Percentiles rank a stretch among this genome's conserved stretches.
Evolutionary conservation across 2,113 vertebrate genomes (phyloP).

Genomic region (Nothoprocta pentlandii): DNA sequence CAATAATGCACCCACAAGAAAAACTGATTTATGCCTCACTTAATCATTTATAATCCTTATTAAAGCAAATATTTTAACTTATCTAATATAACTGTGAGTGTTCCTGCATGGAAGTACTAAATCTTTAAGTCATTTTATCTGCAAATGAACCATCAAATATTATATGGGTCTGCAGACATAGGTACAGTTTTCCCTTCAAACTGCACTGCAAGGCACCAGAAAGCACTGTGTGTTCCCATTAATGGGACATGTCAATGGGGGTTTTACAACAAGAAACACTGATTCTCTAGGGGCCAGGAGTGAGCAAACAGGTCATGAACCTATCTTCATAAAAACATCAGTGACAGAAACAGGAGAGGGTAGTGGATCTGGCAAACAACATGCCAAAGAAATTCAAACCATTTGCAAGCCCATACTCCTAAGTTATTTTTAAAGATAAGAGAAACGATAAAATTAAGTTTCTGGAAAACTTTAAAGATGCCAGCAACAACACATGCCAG

Average conservation of each 20-base stretch:
- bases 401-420: neutral
- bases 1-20: rapidly evolving
- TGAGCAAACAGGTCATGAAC: neutral
- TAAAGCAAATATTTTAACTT: slow-evolving; percentile 1
- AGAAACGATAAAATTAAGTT: neutral
- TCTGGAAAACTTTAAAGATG: neutral
- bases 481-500: neutral
- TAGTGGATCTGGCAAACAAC: neutral
- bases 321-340: neutral
- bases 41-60: neutral
- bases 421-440: neutral
- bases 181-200: neutral
- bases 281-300: neutral
- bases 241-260: neutral
- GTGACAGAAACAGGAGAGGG: neutral
- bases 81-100: neutral
- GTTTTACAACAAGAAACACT: neutral
- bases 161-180: neutral
- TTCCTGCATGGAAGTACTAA: neutral
- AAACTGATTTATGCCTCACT: neutral
- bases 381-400: neutral
- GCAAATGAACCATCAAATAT: neutral
- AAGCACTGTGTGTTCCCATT: neutral
- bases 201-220: neutral
- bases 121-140: neutral